These are phyloP conservation scores for Neomicropteryx cornuta DNA, from an alignment of 1,140 invertebrate species.

Conservation along the genomic window DNA sequence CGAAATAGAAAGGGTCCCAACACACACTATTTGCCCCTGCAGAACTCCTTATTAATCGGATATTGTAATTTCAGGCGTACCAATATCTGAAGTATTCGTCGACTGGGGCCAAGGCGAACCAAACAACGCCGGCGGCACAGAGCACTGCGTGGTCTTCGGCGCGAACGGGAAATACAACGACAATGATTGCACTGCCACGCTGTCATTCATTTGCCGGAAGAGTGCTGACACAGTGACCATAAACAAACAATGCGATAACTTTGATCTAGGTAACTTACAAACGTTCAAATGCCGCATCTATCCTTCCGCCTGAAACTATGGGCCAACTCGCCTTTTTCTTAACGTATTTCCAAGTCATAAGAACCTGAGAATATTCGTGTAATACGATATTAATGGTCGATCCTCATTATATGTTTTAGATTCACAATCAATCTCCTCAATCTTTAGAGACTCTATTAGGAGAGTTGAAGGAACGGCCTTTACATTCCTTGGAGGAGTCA, in stretches of 20 bases:
- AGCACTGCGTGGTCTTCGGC: constrained; percentile 2
- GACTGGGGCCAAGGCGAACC: constrained; percentile 3
- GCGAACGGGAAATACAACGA: not conserved
- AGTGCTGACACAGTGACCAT: not conserved
- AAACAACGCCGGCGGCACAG: constrained; percentile 1
- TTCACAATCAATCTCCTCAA: no score
- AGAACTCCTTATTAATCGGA: no score
- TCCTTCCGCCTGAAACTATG: not conserved
- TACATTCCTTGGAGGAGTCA: no score
- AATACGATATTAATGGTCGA: no score
- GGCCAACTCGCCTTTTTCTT: not conserved
- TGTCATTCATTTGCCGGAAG: constrained; percentile 1
- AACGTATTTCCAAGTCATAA: not conserved
- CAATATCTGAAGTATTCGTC: no score
- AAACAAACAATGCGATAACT: constrained; percentile 2
- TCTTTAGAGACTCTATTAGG: no score
- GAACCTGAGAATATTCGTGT: not conserved
- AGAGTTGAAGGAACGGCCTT: no score
- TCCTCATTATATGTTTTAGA: no score
- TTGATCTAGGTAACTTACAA: constrained; percentile 2
- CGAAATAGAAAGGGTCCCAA: no score
- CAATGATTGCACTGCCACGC: not conserved
- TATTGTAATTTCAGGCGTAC: no score
- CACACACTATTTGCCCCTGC: no score
- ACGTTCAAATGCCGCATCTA: not conserved